Percentiles rank a stretch among this genome's conserved stretches.
phyloP scores from a whole-genome alignment of 2,888 invertebrate species.

The Cataglyphis altisquamis region DNA sequence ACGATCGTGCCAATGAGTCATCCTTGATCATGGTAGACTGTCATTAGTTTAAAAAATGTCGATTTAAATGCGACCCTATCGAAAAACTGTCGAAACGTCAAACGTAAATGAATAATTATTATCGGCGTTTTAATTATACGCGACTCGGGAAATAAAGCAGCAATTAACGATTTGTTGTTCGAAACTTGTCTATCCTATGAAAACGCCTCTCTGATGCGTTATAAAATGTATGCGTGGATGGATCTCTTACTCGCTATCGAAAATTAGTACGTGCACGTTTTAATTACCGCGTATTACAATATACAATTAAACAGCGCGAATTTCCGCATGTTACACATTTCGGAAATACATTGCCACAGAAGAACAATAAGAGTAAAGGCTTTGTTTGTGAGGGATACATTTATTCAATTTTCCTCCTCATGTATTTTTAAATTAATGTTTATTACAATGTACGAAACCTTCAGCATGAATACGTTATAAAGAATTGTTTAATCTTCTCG shows the following conservation, averaged over 20 bases:
- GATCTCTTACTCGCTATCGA: constrained; percentile 23
- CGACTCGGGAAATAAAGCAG: constrained; percentile 68
- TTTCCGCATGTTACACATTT: constrained; percentile 35
- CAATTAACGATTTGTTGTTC: constrained; percentile 67
- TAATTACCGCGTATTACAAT: constrained; percentile 20
- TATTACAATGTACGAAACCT: neutral
- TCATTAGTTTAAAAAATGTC: constrained; percentile 46
- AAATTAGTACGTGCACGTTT: constrained; percentile 36
- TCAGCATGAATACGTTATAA: neutral
- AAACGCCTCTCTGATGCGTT: constrained; percentile 24
- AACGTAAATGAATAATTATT: constrained; percentile 76
- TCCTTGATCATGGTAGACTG: constrained; percentile 45
- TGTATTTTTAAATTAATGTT: neutral
- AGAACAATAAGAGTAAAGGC: constrained; percentile 19
- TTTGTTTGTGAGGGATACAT: neutral
- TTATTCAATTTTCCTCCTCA: neutral
- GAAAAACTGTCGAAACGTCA: constrained; percentile 37
- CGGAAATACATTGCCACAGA: neutral
- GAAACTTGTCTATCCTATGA: constrained; percentile 21
- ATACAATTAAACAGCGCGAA: constrained; percentile 43
- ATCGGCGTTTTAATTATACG: constrained; percentile 77
- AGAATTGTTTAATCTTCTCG: neutral
- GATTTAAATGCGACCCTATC: constrained; percentile 27
- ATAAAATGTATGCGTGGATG: constrained; percentile 38
- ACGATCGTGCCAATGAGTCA: constrained; percentile 66